Base-by-base conservation (phyloP, 92 coral and sea anemone genomes). In the Umimayanthus kanabou region DNA sequence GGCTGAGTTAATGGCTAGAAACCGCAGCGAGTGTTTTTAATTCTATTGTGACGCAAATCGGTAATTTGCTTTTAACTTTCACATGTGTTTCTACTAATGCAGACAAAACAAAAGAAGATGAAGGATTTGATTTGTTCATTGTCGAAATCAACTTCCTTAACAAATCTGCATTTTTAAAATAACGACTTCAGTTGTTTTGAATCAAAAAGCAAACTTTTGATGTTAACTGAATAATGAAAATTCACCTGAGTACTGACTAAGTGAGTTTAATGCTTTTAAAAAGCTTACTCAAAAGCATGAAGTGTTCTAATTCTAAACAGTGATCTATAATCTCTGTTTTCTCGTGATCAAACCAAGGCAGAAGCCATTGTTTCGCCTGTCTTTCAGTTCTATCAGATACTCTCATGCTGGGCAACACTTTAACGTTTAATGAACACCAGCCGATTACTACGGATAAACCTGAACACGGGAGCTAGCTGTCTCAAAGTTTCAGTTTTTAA, bases 31-130 rank as follows among this genome's bases (percentile, higher is more conserved):
- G 66, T 18, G 28, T 69, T 72, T 82, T 42, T 42, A 72, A 30
- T 26, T 43, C 45, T 33, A 81, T 83, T 83, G 78, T 83, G 40
- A 83, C 87, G 78, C 67, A 83, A 83, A 83, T 83, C 43, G 47
- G 9, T 49, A 78, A 28, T 69, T 69, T 83, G 45, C 77, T 45
- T 82, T 83, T 70, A 28, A 67, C 77, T 83, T 47, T 13, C 78
- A 83, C 87, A 42, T 72, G 87, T 70, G 78, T 69, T 70, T 15
- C 43, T 72, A 29, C 43, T 83, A 82, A 65, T 25, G 73, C 39
- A 18, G 23, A 47, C 64, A 42, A 45, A 42, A 81, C 73, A 67
- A 81, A 81, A 65, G 29, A 78, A 50, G 42, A 39, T 58, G 49
- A 30, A 58, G 40, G 73, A 29, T 58, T 58, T 39, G 25, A 50